Conservation (phyloP, 2,797 vertebrate species). For the Onychomys arenicola region DNA sequence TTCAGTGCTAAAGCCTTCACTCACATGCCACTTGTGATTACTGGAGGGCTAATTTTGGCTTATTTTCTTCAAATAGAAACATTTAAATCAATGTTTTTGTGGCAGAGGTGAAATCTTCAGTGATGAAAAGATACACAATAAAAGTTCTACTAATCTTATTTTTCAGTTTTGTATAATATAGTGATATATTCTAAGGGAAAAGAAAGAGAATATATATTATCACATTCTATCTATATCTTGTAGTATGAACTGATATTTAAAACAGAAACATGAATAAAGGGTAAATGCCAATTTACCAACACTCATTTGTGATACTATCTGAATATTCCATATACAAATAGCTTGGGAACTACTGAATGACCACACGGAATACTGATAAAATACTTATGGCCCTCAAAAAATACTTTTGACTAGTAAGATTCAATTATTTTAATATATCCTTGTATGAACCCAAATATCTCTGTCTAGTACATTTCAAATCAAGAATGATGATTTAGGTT, state of each 20-base stretch:
- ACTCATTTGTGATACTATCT: not conserved
- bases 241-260: not conserved
- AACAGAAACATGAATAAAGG: not conserved
- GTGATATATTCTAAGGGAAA: not conserved
- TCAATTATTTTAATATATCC: not conserved
- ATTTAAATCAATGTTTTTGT: conserved; percentile 44
- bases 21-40: conserved; percentile 26
- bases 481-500: not conserved
- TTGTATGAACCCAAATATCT: not conserved
- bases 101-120: conserved; percentile 33
- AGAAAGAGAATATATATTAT: not conserved
- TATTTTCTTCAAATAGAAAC: conserved; percentile 18
- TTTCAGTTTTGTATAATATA: conserved; percentile 40
- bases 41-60: conserved; percentile 25
- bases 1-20: not conserved
- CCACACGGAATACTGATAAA: not conserved
- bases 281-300: not conserved
- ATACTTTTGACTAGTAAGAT: not conserved
- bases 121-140: not conserved
- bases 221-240: not conserved
- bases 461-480: not conserved
- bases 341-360: not conserved
- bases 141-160: conserved; percentile 19
- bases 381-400: not conserved
- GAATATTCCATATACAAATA: not conserved